These are phyloP conservation scores for Musca domestica DNA, from an alignment of 1,140 invertebrate genomes.

Conservation along the genomic window DNA sequence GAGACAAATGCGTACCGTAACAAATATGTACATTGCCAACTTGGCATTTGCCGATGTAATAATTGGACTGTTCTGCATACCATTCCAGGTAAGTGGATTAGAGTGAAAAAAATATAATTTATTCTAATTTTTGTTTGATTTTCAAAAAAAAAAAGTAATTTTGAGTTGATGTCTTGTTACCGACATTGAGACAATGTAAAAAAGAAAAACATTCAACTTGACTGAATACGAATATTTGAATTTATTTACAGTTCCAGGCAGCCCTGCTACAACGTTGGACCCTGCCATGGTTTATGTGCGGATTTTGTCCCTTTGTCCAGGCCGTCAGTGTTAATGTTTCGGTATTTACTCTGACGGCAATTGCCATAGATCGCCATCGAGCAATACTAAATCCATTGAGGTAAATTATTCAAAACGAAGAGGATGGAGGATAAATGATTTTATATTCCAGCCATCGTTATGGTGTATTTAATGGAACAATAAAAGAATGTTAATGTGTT, in stretches of 20 bases:
- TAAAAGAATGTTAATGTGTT: no score
- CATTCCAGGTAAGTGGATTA: constrained; percentile 67
- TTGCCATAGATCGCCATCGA: constrained; percentile 73
- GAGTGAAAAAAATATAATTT: no score
- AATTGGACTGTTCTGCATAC: constrained; percentile 75
- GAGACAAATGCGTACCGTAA: constrained; percentile 75
- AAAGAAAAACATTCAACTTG: no score
- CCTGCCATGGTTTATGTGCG: constrained; percentile 79
- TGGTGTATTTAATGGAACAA: no score
- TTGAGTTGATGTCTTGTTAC: no score
- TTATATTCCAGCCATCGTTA: no score
- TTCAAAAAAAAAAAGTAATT: no score
- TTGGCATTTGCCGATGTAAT: constrained; percentile 75
- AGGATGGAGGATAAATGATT: no score
- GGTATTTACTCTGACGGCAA: constrained; percentile 78
- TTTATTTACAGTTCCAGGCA: constrained; percentile 69
- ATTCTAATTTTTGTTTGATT: no score
- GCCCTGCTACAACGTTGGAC: constrained; percentile 78
- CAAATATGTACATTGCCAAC: constrained; percentile 80
- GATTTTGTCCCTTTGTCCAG: constrained; percentile 79
- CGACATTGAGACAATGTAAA: no score
- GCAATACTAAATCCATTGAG: constrained; percentile 69
- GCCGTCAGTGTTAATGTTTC: constrained; percentile 76
- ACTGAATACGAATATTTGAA: no score
- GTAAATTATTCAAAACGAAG: constrained; percentile 52